Evolutionary conservation across 2,797 vertebrate species (phyloP).

Genomic region (Anguilla obscura): DNA sequence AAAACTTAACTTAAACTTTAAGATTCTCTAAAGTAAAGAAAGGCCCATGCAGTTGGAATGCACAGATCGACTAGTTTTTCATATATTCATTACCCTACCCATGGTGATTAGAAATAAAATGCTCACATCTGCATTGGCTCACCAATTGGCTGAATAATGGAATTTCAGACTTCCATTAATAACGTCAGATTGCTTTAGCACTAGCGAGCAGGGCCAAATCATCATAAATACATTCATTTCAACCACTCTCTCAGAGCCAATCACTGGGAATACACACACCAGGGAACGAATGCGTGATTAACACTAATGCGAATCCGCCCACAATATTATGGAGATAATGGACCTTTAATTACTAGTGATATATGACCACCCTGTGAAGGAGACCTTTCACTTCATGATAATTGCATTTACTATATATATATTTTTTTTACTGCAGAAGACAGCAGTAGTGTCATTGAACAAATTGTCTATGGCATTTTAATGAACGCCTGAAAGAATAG

Average conservation of each 20-base stretch:
- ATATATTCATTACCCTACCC: background rate
- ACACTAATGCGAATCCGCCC: background rate
- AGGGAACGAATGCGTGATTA: background rate
- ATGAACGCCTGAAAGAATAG: constrained; percentile 44
- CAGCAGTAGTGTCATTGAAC: constrained; percentile 37
- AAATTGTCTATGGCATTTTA: constrained; percentile 45
- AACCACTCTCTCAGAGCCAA: background rate
- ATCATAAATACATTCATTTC: background rate
- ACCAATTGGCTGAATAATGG: background rate
- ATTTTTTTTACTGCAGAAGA: constrained; percentile 31
- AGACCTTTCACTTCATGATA: constrained; percentile 6
- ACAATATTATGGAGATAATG: constrained; percentile 26
- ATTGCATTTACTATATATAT: constrained; percentile 9
- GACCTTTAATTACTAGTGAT: constrained; percentile 41
- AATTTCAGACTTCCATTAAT: background rate
- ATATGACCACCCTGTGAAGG: constrained; percentile 38
- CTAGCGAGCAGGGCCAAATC: background rate
- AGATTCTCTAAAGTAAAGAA: background rate
- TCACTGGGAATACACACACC: background rate
- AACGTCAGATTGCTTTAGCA: background rate
- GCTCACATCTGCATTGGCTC: background rate
- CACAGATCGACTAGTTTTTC: background rate
- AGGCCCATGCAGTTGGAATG: background rate
- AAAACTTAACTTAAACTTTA: too few relatives aligned
- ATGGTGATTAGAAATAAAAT: background rate